Evolutionary conservation across 1,140 invertebrate species (phyloP), one percentile per base, ranked within the genome.

Genomic region (Zaprionus ghesquierei): DNA sequence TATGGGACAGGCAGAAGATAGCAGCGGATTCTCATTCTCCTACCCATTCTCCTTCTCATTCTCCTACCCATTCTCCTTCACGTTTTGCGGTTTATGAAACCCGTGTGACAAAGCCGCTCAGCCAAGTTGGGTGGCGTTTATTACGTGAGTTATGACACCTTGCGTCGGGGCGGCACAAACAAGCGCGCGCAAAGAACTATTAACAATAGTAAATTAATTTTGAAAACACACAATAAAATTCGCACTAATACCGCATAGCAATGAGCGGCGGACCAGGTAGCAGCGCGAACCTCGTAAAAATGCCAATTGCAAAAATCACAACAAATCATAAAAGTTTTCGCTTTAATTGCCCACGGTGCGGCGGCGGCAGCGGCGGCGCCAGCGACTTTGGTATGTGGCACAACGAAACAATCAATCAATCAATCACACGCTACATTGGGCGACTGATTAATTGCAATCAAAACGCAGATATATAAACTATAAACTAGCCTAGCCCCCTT

Each of bases 281-380:
- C 49, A 82, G 80, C 31, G 63, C 62, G n/a, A n/a, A n/a, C 66
- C 63, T 84, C 72, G 51, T 89, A 79, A 82, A 87, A 79, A 79
- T 62, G 64, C 75, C 72, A 86, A 87, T 79, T 87, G 77, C 79
- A 70, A 87, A 86, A 87, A 87, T 87, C 82, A 79, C 65, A 87
- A 89, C 85, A 80, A 89, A 84, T 89, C 84, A 84, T 87, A 89
- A 87, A 85, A 86, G 68, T 82, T 79, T 65, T 78, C n/a, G n/a
- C n/a, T 82, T 85, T 82, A 87, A 87, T 87, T 73, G 76, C 79
- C 61, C 41, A 51, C 51, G 58, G 20, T 50, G n/a, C n/a, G n/a
- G n/a, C n/a, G n/a, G n/a, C n/a, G n/a, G n/a, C 35, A 35, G 50
- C 41, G 41, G 68, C 69, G 46, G 51, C 72, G 31, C 10, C n/a